Evolutionary conservation across 2,113 vertebrate genomes (phyloP).

Genomic region (Rhipidura dahli): DNA sequence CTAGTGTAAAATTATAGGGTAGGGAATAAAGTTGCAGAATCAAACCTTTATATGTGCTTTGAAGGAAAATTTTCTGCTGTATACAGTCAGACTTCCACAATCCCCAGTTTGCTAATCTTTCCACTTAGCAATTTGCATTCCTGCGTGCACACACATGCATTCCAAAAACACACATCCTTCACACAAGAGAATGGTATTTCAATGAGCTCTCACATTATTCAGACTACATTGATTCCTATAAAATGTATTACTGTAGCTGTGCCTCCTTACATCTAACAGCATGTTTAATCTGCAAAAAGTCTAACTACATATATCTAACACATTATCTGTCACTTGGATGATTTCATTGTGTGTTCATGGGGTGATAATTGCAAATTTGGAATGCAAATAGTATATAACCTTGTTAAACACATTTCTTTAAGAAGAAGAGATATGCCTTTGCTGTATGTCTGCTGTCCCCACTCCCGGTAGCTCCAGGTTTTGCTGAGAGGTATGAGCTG

Average conservation of each 20-base stretch:
- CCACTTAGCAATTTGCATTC: slow-evolving; percentile 11
- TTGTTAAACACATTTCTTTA: slow-evolving; percentile 41
- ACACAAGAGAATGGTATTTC: not conserved
- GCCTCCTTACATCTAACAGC: not conserved
- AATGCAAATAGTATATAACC: slow-evolving; percentile 40
- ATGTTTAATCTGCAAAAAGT: not conserved
- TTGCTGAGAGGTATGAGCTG: slow-evolving; percentile 7
- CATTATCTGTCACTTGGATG: slow-evolving; percentile 29
- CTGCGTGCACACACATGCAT: not conserved
- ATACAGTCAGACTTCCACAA: not conserved
- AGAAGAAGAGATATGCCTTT: not conserved
- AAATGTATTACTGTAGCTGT: not conserved
- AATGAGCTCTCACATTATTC: not conserved
- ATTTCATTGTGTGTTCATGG: slow-evolving; percentile 19
- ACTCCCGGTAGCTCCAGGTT: slow-evolving; percentile 4
- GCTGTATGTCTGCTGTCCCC: not conserved
- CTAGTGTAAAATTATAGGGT: slow-evolving; percentile 62
- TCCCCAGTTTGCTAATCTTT: slow-evolving; percentile 37
- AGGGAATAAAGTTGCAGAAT: slow-evolving; percentile 48
- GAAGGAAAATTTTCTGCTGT: not conserved
- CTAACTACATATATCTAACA: not conserved
- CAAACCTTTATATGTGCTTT: slow-evolving; percentile 38
- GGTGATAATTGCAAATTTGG: slow-evolving; percentile 44
- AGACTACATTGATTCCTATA: not conserved
- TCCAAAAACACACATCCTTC: not conserved